Conservation (phyloP, 2,113 vertebrate species). For the Noctilio leporinus region DNA sequence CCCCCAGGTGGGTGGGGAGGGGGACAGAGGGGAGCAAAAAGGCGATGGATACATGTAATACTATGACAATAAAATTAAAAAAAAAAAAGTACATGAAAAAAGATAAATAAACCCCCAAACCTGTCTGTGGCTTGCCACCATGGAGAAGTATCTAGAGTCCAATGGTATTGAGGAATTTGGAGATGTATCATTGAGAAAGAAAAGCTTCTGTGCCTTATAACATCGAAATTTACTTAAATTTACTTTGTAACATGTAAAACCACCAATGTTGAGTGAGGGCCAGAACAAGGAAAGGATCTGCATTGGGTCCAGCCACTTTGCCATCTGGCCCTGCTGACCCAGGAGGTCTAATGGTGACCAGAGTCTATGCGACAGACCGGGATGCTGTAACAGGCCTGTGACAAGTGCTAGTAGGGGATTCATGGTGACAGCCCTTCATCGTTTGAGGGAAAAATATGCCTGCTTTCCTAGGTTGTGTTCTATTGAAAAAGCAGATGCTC, state of each 20-base stretch:
- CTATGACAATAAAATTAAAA: too few relatives aligned
- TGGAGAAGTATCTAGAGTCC: background rate
- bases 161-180: background rate
- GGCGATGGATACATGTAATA: too few relatives aligned
- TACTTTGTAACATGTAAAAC: background rate
- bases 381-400: background rate
- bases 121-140: background rate
- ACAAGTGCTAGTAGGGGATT: background rate
- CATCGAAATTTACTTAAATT: background rate
- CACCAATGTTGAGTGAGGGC: fast-evolving
- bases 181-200: background rate
- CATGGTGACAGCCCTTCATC: background rate
- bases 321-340: background rate
- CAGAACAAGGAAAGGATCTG: background rate
- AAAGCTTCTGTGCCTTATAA: background rate
- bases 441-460: background rate
- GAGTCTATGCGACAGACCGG: background rate
- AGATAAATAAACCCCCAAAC: background rate
- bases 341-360: too few relatives aligned
- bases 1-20: too few relatives aligned
- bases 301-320: background rate
- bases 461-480: background rate
- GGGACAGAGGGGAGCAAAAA: too few relatives aligned
- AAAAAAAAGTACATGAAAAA: too few relatives aligned
- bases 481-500: background rate